phyloP scores from a whole-genome alignment of 2,888 invertebrate genomes.

The Pandemis cinnamomeana region DNA sequence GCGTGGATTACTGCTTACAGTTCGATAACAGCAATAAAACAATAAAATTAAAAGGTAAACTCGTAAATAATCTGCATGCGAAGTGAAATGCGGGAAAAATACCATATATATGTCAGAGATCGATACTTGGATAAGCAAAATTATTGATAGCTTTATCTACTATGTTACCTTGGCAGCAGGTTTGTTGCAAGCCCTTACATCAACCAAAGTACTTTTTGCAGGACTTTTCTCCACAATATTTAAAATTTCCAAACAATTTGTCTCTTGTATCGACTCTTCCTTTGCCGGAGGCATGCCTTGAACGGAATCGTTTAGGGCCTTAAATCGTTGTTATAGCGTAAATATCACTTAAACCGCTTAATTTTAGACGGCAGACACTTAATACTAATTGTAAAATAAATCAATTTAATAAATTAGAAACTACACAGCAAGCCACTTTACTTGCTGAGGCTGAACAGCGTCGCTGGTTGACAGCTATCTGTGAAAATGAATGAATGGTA shows the following conservation, averaged over 20 bases:
- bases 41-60: constrained; percentile 9
- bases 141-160: constrained; percentile 13
- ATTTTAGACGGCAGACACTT: neutral
- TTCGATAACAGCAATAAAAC: neutral
- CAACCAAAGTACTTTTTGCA: constrained; percentile 81
- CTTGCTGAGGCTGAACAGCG: constrained; percentile 10
- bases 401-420: constrained; percentile 16
- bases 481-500: constrained; percentile 12
- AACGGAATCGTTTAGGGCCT: constrained; percentile 42
- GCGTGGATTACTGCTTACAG: constrained; percentile 6
- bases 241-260: constrained; percentile 77
- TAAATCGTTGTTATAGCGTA: constrained; percentile 6
- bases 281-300: constrained; percentile 83
- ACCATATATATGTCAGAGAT: constrained; percentile 31
- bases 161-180: constrained; percentile 86
- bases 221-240: constrained; percentile 80
- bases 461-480: neutral
- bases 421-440: neutral
- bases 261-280: constrained; percentile 79
- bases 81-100: constrained; percentile 38
- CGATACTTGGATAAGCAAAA: constrained; percentile 29
- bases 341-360: constrained; percentile 14
- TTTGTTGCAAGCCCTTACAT: constrained; percentile 88
- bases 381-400: constrained; percentile 13
- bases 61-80: constrained; percentile 24